Conservation (phyloP, 64 coral and sea anemone species). For the Montipora sp. region DNA sequence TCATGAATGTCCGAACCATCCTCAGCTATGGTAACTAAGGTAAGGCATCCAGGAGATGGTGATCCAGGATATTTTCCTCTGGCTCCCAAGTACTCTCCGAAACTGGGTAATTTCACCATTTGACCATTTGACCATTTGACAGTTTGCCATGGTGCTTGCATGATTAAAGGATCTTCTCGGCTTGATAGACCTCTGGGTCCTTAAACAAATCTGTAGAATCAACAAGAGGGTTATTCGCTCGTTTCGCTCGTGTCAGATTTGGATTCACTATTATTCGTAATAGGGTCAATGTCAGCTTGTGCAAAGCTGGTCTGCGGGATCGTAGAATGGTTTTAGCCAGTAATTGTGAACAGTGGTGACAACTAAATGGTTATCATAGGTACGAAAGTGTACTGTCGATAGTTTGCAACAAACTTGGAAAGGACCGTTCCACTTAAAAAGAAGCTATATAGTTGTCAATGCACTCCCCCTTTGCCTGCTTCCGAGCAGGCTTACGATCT, state of each 20-base stretch:
- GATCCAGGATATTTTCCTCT: constrained; percentile 31
- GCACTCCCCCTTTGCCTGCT: too few species aligned
- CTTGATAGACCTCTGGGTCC: not conserved
- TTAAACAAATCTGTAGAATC: not conserved
- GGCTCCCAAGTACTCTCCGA: constrained; percentile 47
- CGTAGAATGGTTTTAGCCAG: not conserved
- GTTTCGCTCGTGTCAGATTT: too few species aligned
- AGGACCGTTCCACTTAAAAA: not conserved
- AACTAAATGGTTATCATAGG: constrained; percentile 15
- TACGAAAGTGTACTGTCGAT: not conserved
- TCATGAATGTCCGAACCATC: too few species aligned
- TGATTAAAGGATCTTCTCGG: constrained; percentile 23
- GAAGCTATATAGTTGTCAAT: not conserved
- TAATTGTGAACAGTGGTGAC: constrained; percentile 2
- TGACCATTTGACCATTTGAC: constrained; percentile 35
- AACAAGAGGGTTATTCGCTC: too few species aligned
- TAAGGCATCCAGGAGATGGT: not conserved
- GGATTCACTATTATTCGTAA: too few species aligned
- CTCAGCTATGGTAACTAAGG: too few species aligned
- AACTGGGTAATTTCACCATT: not conserved
- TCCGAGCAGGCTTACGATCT: too few species aligned
- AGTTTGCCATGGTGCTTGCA: not conserved
- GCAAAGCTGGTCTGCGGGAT: not conserved
- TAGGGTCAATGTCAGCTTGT: too few species aligned
- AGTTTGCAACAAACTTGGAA: not conserved